These are phyloP conservation scores for Galerucella nymphaeae DNA, from an alignment of 2,888 invertebrate genomes.

Conservation along the genomic window DNA sequence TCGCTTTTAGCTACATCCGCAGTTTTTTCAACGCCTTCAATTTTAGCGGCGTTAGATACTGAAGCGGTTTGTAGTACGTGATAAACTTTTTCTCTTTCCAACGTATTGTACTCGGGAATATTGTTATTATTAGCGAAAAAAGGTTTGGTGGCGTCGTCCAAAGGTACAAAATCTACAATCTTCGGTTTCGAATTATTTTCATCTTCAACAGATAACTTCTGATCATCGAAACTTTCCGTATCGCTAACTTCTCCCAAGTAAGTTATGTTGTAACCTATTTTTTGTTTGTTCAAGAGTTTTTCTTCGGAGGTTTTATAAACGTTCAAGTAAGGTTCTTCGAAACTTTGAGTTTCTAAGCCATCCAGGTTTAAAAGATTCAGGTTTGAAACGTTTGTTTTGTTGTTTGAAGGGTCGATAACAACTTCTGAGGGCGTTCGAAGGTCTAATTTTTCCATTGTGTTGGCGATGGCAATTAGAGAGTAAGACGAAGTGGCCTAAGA, in stretches of 20 bases:
- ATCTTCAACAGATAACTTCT: neutral
- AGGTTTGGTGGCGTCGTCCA: constrained; percentile 48
- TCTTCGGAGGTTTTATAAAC: constrained; percentile 49
- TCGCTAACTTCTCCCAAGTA: constrained; percentile 42
- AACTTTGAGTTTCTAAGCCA: constrained; percentile 26
- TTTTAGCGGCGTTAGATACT: neutral
- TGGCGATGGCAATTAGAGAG: constrained; percentile 42
- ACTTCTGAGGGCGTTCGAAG: constrained; percentile 40
- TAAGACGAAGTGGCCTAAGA: constrained; percentile 35
- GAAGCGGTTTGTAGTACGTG: constrained; percentile 49
- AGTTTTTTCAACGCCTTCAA: constrained; percentile 11
- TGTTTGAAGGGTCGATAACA: constrained; percentile 39
- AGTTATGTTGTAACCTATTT: constrained; percentile 36
- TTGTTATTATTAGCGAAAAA: constrained; percentile 42
- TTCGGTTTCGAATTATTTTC: constrained; percentile 42
- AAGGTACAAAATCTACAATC: constrained; percentile 50
- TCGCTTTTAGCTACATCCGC: neutral
- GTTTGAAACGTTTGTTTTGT: constrained; percentile 39
- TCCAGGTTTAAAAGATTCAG: constrained; percentile 49
- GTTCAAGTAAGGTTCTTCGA: constrained; percentile 46
- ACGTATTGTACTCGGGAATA: constrained; percentile 45
- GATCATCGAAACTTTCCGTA: constrained; percentile 38
- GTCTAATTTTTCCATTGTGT: constrained; percentile 47
- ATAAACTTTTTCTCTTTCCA: constrained; percentile 54
- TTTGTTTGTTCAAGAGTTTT: constrained; percentile 43